Conservation (phyloP, 2,797 vertebrate species). For the Tympanoctomys barrerae region DNA sequence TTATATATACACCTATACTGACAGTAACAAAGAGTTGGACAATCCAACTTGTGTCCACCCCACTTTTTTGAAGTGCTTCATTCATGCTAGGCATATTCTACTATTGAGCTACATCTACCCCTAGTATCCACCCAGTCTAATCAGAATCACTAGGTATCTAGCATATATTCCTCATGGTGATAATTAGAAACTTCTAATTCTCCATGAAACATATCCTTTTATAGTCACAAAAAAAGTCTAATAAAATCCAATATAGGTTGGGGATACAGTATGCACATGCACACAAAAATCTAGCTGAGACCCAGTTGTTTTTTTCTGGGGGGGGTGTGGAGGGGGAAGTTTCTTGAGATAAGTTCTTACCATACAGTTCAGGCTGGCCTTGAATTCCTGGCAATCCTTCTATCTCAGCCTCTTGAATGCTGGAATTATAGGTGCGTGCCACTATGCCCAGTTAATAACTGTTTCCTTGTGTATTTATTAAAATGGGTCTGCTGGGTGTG, state of each 20-base stretch:
- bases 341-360: too few species aligned
- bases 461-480: too few species aligned
- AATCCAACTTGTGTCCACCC: background rate
- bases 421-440: too few species aligned
- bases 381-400: too few species aligned
- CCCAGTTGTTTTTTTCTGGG: too few species aligned
- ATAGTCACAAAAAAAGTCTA: background rate
- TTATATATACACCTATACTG: background rate
- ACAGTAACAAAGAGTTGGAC: background rate
- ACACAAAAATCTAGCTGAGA: background rate
- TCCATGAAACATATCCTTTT: background rate
- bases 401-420: too few species aligned
- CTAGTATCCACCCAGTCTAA: background rate
- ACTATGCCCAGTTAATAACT: too few species aligned
- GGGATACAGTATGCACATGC: background rate
- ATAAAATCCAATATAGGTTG: background rate
- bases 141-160: background rate
- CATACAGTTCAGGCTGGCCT: too few species aligned
- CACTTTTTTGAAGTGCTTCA: background rate
- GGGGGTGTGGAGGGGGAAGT: too few species aligned
- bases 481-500: background rate
- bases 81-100: background rate
- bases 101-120: too few species aligned
- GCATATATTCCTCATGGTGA: background rate
- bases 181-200: background rate